phyloP scores from a whole-genome alignment of 2,888 invertebrate species.

The Rhyacophila evoluta region DNA sequence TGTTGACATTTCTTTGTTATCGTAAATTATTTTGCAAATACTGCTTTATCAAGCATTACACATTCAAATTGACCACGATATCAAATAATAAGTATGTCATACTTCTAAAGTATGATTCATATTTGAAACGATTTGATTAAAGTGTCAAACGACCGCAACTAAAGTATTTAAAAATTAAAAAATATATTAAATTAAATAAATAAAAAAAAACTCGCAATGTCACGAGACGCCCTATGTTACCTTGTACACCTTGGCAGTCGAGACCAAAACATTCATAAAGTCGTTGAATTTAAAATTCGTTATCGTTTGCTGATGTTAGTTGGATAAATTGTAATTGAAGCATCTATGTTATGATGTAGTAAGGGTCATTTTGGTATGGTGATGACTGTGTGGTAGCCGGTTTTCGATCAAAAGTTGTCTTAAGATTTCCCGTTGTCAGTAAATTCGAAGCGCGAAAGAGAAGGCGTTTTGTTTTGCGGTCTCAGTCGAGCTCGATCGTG shows the following conservation, averaged over 20 bases:
- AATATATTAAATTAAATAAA: neutral
- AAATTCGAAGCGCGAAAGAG: constrained; percentile 40
- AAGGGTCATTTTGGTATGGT: neutral
- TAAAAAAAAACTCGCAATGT: neutral
- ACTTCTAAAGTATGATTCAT: neutral
- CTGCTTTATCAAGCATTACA: neutral
- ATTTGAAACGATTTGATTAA: neutral
- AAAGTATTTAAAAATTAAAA: neutral
- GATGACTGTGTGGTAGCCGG: neutral
- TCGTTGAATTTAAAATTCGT: neutral
- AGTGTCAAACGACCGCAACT: neutral
- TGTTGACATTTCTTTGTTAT: no score
- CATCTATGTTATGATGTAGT: neutral
- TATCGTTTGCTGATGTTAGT: neutral
- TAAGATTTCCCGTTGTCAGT: constrained; percentile 45
- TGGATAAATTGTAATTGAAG: neutral
- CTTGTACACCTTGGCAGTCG: constrained; percentile 22
- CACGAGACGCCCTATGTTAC: constrained; percentile 15
- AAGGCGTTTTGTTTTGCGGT: constrained; percentile 31
- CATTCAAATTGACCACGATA: neutral
- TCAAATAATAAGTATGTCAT: neutral
- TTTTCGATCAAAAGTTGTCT: constrained; percentile 35
- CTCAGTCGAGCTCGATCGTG: constrained; percentile 16
- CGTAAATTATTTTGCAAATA: no score
- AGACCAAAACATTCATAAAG: constrained; percentile 12